These are phyloP conservation scores for Oscheius sp. DNA, from an alignment of 2,888 invertebrate species.

Conservation along the genomic window DNA sequence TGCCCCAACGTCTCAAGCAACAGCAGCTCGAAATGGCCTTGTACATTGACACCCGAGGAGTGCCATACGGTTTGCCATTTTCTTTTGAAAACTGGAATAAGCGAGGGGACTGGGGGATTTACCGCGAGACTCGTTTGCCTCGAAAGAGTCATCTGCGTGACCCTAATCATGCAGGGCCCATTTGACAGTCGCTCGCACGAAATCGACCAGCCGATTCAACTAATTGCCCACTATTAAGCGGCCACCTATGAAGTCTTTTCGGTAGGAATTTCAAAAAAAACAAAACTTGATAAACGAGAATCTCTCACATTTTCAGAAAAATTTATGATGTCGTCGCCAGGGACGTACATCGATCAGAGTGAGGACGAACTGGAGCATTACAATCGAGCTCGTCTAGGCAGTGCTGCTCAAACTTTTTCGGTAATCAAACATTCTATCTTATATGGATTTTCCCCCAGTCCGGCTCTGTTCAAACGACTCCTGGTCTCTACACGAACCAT, in stretches of 20 bases:
- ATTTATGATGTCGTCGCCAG: slow-evolving; percentile 31
- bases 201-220: slow-evolving; percentile 26
- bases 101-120: slow-evolving; percentile 7
- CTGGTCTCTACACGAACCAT: slow-evolving; percentile 31
- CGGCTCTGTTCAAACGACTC: slow-evolving; percentile 30
- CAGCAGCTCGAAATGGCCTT: slow-evolving; percentile 28
- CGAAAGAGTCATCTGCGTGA: slow-evolving; percentile 29
- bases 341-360: slow-evolving; percentile 35
- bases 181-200: slow-evolving; percentile 27
- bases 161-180: slow-evolving; percentile 29
- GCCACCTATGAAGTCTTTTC: slow-evolving; percentile 21
- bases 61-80: slow-evolving; percentile 23
- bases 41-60: slow-evolving; percentile 25
- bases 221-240: slow-evolving; percentile 27
- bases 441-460: slow-evolving; percentile 27
- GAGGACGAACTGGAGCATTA: slow-evolving; percentile 33
- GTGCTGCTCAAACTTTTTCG: slow-evolving; percentile 29
- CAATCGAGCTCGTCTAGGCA: slow-evolving; percentile 32
- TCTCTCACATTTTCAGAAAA: slow-evolving; percentile 14
- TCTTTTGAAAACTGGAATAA: slow-evolving; percentile 17
- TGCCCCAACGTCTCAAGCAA: too few species aligned
- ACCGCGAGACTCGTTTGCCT: slow-evolving; percentile 25
- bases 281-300: background rate
- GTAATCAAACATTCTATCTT: background rate
- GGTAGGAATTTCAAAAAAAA: slow-evolving; percentile 7